Evolutionary conservation across 2,888 invertebrate species (phyloP).

Genomic region (Cephonodes hylas): DNA sequence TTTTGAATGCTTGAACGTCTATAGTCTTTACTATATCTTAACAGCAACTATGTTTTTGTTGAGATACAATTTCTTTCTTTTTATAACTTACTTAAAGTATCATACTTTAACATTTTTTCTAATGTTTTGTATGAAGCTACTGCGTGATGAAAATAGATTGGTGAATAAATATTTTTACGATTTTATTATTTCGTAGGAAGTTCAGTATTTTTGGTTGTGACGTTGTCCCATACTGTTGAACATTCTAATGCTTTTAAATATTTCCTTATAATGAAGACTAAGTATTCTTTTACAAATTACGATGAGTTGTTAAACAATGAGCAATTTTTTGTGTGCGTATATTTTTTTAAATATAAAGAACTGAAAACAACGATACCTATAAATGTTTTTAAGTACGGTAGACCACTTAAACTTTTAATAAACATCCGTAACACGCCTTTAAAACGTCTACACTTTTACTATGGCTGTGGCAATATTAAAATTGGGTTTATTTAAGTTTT

Average conservation of each 20-base stretch:
- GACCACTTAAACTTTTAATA: background rate
- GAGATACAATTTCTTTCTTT: no score
- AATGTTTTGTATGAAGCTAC: no score
- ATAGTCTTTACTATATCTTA: no score
- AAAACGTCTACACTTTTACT: background rate
- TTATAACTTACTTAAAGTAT: no score
- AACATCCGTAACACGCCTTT: conserved; percentile 9
- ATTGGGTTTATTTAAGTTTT: conserved; percentile 6
- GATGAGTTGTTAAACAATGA: no score
- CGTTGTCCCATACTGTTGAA: background rate
- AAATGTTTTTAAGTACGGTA: background rate
- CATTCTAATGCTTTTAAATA: background rate
- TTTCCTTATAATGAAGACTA: no score
- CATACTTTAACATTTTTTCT: no score
- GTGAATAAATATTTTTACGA: background rate
- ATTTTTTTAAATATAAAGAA: no score
- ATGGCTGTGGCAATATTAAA: conserved; percentile 3
- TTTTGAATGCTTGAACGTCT: background rate
- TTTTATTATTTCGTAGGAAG: background rate
- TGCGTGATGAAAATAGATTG: background rate
- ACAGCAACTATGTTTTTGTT: no score
- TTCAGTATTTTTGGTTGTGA: background rate
- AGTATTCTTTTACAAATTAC: no score
- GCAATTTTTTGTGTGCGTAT: no score
- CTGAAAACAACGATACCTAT: background rate